Evolutionary conservation across 2,797 vertebrate genomes (phyloP), one percentile per base, ranked within the genome.

Genomic region (Oophaga sylvatica): DNA sequence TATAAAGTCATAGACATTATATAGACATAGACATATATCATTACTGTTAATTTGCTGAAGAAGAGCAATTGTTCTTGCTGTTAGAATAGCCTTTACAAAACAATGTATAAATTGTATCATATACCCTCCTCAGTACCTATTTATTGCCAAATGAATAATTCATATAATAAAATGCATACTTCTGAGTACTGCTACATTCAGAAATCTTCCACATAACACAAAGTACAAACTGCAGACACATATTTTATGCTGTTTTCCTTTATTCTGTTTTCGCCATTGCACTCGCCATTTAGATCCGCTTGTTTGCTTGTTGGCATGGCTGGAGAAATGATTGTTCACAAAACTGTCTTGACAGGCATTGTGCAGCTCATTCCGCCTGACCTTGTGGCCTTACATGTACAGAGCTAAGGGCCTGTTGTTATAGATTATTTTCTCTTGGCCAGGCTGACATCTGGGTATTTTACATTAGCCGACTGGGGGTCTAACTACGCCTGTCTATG

Each of bases 291-390:
- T 60, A 83, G 20, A 87, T 29, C 3, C 2, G 20, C 56, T 84
- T 76, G 22, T 45, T 20, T 84, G 68, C 56, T 41, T 60, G 67
- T 84, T 84, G 56, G 70, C 53, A 73, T 31, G 45, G 53, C 82
- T 60, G 67, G 68, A 67, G 45, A 77, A 67, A 71, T 19, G 68
- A 59, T 41, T 65, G 85, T 63, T 87, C 79, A 81, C 56, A 84
- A 60, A 59, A 75, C 20, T 26, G 57, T 71, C 67, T 48, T 80
- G 70, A 45, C 68, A 73, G 60, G 35, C 60, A 45, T 45, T 71
- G 56, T 86, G 31, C 68, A 45, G 48, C 70, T 84, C 70, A 60
- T 77, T 77, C 68, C 22, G 57, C 6, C 31, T 80, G 78, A 67
- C 65, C 85, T 53, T 5, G 15, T 75, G 68, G 11, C 79, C 63